These are phyloP conservation scores for Anolis apletophallus DNA, from an alignment of 2,797 vertebrate species.

Conservation along the genomic window DNA sequence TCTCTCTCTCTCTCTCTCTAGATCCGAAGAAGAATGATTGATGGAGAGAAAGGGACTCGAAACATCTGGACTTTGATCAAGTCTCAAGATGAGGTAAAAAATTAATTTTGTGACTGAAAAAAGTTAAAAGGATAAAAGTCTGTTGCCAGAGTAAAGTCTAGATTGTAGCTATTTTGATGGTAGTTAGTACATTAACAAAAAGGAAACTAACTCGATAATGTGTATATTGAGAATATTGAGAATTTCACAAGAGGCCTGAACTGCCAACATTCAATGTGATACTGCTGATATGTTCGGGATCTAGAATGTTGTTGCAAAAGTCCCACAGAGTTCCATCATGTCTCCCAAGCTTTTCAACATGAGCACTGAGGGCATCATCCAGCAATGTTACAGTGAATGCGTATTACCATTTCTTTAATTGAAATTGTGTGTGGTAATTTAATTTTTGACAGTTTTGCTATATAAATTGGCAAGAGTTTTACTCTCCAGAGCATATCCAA, in stretches of 20 bases:
- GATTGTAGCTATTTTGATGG: background rate
- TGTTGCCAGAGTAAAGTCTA: background rate
- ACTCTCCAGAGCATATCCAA: background rate
- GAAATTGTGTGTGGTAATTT: background rate
- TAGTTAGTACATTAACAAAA: background rate
- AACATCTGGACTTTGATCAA: slow-evolving; percentile 95
- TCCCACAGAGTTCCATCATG: background rate
- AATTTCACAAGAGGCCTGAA: background rate
- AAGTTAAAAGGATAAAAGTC: no score
- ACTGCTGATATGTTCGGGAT: background rate
- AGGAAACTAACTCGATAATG: background rate
- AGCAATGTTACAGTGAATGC: background rate
- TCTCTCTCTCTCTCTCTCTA: slow-evolving; percentile 55
- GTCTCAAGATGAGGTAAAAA: slow-evolving; percentile 93
- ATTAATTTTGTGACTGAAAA: background rate
- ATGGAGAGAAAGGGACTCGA: slow-evolving; percentile 87
- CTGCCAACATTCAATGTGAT: background rate
- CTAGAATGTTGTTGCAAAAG: background rate
- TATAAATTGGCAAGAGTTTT: background rate
- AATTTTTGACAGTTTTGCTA: background rate
- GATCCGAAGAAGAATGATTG: slow-evolving; percentile 97
- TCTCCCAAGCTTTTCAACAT: background rate
- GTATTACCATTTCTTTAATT: background rate
- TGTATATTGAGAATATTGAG: background rate
- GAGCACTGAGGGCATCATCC: background rate